Conservation (phyloP, 2,113 vertebrate species). For the Mobula hypostoma region DNA sequence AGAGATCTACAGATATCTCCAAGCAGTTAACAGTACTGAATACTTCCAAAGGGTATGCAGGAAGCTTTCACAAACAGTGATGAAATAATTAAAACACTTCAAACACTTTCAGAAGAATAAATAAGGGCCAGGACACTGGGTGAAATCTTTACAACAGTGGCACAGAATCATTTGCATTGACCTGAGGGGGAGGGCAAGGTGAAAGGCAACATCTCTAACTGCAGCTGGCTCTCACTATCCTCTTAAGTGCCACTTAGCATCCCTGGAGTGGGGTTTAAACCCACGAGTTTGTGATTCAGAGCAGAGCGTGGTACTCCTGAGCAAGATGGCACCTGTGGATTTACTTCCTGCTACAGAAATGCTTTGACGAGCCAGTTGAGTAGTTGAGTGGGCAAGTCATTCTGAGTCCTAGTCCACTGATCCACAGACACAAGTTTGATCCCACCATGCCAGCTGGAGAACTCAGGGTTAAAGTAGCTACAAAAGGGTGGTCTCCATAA, state of each 20-base stretch:
- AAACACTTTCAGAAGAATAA: neutral
- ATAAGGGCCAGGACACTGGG: neutral
- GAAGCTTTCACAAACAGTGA: neutral
- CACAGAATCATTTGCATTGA: neutral
- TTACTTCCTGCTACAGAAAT: neutral
- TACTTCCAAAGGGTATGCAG: neutral
- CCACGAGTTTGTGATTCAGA: neutral
- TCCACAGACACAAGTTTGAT: no score
- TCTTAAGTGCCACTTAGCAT: neutral
- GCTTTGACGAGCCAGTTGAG: neutral
- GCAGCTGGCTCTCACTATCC: neutral
- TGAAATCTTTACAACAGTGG: neutral
- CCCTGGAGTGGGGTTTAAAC: neutral
- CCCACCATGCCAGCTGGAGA: no score
- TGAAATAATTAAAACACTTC: neutral
- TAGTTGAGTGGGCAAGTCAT: no score
- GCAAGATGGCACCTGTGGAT: neutral
- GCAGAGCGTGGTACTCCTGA: neutral
- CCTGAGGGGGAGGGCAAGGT: neutral
- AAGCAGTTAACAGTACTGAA: neutral
- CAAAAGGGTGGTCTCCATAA: no score
- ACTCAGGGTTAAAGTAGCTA: no score
- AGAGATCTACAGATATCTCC: neutral
- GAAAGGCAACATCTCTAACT: neutral
- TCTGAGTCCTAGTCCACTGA: no score